Base-by-base conservation (phyloP, 2,888 invertebrate genomes). In the Dolichopus griseipennis region DNA sequence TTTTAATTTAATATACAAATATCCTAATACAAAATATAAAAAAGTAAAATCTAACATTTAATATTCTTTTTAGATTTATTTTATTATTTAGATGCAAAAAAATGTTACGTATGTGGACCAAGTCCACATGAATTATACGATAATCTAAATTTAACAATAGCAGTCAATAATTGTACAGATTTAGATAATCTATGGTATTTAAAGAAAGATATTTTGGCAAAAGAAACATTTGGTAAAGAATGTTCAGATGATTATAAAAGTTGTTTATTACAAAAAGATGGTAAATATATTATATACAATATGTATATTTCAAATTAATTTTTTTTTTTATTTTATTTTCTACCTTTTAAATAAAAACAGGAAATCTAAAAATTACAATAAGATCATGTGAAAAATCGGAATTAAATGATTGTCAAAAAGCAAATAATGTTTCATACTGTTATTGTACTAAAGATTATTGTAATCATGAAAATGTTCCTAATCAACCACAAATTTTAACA, bases 351-450 rank as follows among this genome's bases (percentile, higher is more conserved):
- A 21, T 34, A 34, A 33, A 66, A 69, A 15, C 63, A 73, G 73
- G 68, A 37, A 69, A 70, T 34, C 67, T 69, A 43, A 52, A 52
- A 52, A 12, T 52, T n/a, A 68, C 68, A 34, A 71, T 68, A 34
- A 67, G 73, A 67, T 71, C 73, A 61, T 73, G 73, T 68, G 72
- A 71, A 43, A 64, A 63, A 21, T 52, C 69, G 10, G 67, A 63
- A 21, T 65, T 73, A 43, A 71, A 72, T 64, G 73, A 72, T 67
- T 73, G 73, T 66, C 68, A 72, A 70, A 71, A 66, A 37, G 73
- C 71, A 37, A 72, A 73, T 68, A 68, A 69, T 67, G 69, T 71
- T n/a, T 69, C 65, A 68, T 71, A 72, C 68, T 73, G 73, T 68
- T 71, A 71, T 65, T 73, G 73, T 68, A 69, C 61, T 66, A 65